Evolutionary conservation across 2,797 vertebrate genomes (phyloP).

Genomic region (Accipiter badius): DNA sequence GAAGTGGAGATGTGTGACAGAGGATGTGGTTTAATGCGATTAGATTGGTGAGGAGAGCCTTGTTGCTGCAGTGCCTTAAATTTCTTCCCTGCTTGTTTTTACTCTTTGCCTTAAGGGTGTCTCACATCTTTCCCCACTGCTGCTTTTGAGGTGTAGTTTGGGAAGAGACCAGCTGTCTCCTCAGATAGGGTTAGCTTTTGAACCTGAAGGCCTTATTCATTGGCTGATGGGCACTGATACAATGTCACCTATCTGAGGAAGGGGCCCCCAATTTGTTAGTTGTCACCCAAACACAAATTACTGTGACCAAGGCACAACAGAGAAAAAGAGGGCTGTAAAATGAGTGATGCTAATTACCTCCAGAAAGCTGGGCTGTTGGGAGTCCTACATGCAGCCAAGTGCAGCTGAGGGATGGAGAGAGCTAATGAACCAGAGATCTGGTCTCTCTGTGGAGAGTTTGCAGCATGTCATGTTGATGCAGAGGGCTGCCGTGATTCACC

Average conservation of each 20-base stretch:
- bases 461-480: neutral
- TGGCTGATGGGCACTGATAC: neutral
- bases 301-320: neutral
- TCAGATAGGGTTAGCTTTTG: neutral
- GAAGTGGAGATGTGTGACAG: neutral
- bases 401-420: neutral
- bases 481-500: neutral
- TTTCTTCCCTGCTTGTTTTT: neutral
- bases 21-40: neutral
- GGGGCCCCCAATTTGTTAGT: neutral
- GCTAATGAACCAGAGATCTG: neutral
- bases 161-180: neutral
- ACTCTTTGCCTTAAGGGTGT: neutral
- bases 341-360: neutral
- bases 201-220: neutral
- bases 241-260: neutral
- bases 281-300: neutral
- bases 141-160: neutral
- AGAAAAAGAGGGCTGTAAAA: neutral
- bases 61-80: neutral
- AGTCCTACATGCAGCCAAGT: accelerated
- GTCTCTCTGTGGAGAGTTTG: neutral
- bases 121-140: neutral
- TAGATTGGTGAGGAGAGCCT: neutral
- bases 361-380: neutral